Evolutionary conservation across 2,888 invertebrate genomes (phyloP).

Genomic region (Azorinus chamasolen): DNA sequence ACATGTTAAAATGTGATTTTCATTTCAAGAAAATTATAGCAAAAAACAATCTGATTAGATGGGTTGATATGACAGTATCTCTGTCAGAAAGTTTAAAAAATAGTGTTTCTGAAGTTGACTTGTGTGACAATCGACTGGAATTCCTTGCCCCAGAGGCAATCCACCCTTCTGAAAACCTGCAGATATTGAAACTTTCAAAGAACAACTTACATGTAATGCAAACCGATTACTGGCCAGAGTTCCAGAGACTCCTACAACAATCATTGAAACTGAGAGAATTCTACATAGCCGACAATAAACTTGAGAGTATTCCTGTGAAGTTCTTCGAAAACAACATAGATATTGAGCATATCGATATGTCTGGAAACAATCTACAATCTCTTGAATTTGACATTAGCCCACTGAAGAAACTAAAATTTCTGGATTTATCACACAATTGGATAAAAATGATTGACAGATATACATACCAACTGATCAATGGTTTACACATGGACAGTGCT

Average conservation of each 20-base stretch:
- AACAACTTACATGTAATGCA: constrained; percentile 16
- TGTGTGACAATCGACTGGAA: constrained; percentile 16
- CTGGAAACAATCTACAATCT: neutral
- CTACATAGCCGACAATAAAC: constrained; percentile 16
- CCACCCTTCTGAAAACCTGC: neutral
- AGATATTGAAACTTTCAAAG: constrained; percentile 11
- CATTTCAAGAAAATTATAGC: constrained; percentile 1
- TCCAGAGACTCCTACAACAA: neutral
- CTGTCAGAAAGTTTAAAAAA: neutral
- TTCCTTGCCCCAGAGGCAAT: constrained; percentile 13
- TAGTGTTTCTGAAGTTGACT: constrained; percentile 8
- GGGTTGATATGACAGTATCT: constrained; percentile 2
- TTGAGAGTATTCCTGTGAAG: constrained; percentile 3
- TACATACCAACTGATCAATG: neutral
- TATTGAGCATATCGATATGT: constrained; percentile 7
- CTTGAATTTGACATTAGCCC: constrained; percentile 12
- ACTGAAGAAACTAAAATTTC: neutral
- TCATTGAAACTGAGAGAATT: neutral
- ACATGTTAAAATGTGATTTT: neutral
- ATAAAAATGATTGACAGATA: neutral
- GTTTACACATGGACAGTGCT: too few species aligned
- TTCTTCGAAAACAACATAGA: constrained; percentile 12
- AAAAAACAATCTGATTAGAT: constrained; percentile 4
- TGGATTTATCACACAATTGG: constrained; percentile 15
- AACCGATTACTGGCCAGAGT: neutral